Evolutionary conservation across 2,797 vertebrate genomes (phyloP).

Genomic region (Spinus olivaceus): DNA sequence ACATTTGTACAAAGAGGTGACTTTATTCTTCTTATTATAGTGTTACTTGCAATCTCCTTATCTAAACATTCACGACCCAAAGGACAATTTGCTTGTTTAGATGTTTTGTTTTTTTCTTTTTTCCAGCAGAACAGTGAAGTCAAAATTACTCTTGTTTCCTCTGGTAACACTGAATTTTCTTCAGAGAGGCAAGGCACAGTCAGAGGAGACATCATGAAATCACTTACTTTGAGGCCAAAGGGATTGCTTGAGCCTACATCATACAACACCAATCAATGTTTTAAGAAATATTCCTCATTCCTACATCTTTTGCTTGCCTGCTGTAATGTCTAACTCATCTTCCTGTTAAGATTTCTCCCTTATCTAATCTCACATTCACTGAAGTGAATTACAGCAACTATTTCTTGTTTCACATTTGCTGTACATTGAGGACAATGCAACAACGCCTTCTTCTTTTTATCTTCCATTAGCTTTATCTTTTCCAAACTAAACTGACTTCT

Average conservation of each 20-base stretch:
- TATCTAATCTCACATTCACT: neutral
- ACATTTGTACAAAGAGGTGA: neutral
- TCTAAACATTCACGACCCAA: neutral
- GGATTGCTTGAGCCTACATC: neutral
- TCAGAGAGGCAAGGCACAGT: neutral
- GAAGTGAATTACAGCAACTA: neutral
- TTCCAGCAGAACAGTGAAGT: fast-evolving
- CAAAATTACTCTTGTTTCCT: neutral
- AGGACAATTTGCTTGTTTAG: neutral
- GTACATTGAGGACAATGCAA: neutral
- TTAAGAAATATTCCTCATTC: neutral
- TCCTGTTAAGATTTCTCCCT: neutral
- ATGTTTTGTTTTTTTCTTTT: fast-evolving
- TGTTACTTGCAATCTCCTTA: neutral
- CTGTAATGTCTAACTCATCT: neutral
- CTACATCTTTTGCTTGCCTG: neutral
- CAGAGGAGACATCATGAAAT: neutral
- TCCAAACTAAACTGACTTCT: neutral
- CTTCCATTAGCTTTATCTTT: neutral
- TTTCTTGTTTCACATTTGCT: neutral
- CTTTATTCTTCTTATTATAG: neutral
- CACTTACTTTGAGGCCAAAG: neutral
- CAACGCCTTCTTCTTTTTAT: neutral
- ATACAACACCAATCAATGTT: neutral
- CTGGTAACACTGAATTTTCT: neutral